Base-by-base conservation (phyloP, 2,888 invertebrate species). In the Nymphalis c-album region DNA sequence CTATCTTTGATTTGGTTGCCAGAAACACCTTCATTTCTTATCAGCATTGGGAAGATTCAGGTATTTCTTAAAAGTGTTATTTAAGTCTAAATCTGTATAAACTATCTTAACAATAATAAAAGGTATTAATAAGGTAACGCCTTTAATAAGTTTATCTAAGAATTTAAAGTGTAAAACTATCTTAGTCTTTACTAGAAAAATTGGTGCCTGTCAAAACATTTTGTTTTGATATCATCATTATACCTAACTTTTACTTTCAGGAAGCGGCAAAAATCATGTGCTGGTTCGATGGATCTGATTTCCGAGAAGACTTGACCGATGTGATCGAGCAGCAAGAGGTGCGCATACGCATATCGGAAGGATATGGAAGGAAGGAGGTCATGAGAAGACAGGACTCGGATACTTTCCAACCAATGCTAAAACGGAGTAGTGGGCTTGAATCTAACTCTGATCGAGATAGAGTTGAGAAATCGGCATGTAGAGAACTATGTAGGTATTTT, bases 221-320 rank as follows among this genome's bases (percentile, higher is more conserved):
- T 22, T 2, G 26, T 31, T 31, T 6, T 18, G 18, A 16, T 48
- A 17, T 7, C n/a, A 47, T 47, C 17, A 48, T 7, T 2, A 18
- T 48, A 18, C 18, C 6, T 16, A n/a, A 7, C 18, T 48, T 22
- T 47, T 63, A 3, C 5, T 10, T 51, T n/a, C 76, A 91, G 91
- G 91, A 91, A 64, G 91, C 92, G 65, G 92, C 92, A 0, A 88
- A 85, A 78, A 86, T 91, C 7, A 91, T 92, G 74, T 92, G 92
- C 81, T 92, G 92, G 92, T 90, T 92, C 63, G 90, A 92, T 60
- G 92, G 92, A 59, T 92, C 92, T 0, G 91, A 92, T 77, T 92
- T 91, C 75, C 81, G 86, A 17, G 90, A 92, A 68, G 92, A 92
- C 67, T 71, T 92, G 35, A 91, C 92, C 0, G 92, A 92, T 47